Conservation (phyloP, 2,113 vertebrate species). For the Aspiorhynchus laticeps region DNA sequence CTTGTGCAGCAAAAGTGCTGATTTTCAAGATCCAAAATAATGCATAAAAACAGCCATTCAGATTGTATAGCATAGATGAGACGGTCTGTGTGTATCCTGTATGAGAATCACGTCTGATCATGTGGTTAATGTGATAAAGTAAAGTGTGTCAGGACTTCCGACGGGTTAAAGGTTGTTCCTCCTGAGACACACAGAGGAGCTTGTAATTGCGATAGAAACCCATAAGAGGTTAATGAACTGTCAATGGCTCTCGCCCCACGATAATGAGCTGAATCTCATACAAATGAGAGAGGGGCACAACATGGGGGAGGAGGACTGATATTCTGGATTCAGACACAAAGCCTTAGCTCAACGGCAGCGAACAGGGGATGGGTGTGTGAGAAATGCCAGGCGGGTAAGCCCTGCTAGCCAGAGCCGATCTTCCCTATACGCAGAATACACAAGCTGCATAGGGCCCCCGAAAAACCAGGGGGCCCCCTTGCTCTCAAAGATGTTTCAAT, state of each 20-base stretch:
- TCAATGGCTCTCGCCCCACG: constrained; percentile 35
- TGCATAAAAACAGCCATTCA: background rate
- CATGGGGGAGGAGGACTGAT: constrained; percentile 26
- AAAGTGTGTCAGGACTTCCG: background rate
- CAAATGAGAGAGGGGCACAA: constrained; percentile 36
- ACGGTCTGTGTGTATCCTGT: background rate
- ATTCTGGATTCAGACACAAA: constrained; percentile 25
- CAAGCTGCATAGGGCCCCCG: too few species aligned
- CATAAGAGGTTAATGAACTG: constrained; percentile 67
- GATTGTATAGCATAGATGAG: background rate
- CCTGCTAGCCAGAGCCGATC: too few species aligned
- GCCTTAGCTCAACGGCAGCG: background rate
- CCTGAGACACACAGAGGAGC: background rate
- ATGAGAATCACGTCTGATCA: background rate
- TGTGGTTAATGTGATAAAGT: background rate
- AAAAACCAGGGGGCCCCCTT: too few species aligned
- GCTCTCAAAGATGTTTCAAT: too few species aligned
- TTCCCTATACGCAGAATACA: too few species aligned
- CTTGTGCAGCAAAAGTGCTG: too few species aligned
- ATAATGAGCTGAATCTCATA: constrained; percentile 66
- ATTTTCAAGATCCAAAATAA: background rate
- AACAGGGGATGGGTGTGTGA: background rate
- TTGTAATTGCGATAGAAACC: constrained; percentile 31
- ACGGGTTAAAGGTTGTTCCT: background rate
- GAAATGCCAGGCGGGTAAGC: background rate